Conservation (phyloP, 2,113 vertebrate species). For the Chauna torquata region DNA sequence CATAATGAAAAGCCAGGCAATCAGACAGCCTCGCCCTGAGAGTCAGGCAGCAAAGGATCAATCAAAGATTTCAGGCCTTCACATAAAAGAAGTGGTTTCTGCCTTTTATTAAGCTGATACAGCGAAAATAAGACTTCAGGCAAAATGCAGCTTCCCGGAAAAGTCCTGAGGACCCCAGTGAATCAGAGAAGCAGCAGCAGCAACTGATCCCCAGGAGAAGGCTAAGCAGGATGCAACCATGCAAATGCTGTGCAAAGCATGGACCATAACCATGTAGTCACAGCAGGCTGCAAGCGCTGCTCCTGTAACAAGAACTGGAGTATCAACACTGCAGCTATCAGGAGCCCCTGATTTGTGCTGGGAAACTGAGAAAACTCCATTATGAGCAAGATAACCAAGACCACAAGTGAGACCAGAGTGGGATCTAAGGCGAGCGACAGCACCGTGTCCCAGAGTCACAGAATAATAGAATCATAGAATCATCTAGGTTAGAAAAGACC, state of each 20-base stretch:
- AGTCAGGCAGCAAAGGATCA: conserved; percentile 10
- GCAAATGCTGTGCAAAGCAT: not conserved
- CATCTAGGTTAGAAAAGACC: not conserved
- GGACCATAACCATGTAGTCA: not conserved
- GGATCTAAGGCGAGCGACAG: not conserved
- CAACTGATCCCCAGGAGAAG: not conserved
- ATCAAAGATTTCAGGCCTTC: conserved; percentile 21
- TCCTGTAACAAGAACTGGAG: not conserved
- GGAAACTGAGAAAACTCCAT: not conserved
- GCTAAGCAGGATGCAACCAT: not conserved
- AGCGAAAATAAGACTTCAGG: not conserved
- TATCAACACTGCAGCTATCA: not conserved
- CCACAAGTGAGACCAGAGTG: not conserved
- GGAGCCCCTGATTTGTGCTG: not conserved
- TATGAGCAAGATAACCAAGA: not conserved
- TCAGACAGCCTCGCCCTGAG: conserved; percentile 1
- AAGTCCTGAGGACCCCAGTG: not conserved
- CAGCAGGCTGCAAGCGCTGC: not conserved
- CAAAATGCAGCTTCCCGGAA: not conserved
- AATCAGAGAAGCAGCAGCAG: not conserved
- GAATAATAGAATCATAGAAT: not conserved
- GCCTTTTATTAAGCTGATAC: conserved; percentile 20
- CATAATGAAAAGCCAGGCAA: conserved; percentile 43
- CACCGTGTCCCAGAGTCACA: not conserved
- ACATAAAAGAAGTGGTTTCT: conserved; percentile 4